These are phyloP conservation scores for Octodonta nipae DNA, from an alignment of 2,888 invertebrate species.

Conservation along the genomic window DNA sequence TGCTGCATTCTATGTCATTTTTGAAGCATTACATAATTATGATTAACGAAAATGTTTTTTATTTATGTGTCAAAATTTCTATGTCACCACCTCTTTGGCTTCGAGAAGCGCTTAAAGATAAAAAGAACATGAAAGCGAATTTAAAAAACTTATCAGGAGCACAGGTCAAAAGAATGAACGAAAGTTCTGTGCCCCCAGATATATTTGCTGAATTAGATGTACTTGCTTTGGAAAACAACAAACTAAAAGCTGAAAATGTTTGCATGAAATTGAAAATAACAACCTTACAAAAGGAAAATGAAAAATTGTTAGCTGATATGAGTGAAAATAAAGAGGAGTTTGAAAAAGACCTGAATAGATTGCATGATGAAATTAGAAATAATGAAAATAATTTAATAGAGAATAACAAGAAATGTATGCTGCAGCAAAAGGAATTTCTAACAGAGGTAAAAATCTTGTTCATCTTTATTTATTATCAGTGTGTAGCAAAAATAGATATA, in stretches of 20 bases:
- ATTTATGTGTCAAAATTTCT: constrained; percentile 3
- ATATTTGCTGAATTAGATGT: too few relatives aligned
- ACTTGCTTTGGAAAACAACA: constrained; percentile 9
- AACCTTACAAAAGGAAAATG: constrained; percentile 8
- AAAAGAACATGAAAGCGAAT: constrained; percentile 1
- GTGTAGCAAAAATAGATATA: too few relatives aligned
- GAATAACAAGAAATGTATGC: constrained; percentile 12
- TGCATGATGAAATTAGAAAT: constrained; percentile 10
- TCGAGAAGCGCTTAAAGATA: constrained; percentile 2
- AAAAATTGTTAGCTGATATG: constrained; percentile 8
- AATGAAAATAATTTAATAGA: constrained; percentile 11
- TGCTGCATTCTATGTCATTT: too few relatives aligned
- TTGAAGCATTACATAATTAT: too few relatives aligned
- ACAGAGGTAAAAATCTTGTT: constrained; percentile 4
- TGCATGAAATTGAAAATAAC: constrained; percentile 7
- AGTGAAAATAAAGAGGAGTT: constrained; percentile 8
- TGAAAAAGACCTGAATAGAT: constrained; percentile 11
- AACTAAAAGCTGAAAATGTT: constrained; percentile 9
- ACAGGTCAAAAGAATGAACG: too few relatives aligned
- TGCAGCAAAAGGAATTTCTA: constrained; percentile 11
- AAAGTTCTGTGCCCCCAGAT: too few relatives aligned
- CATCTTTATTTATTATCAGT: background rate
- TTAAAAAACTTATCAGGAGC: background rate
- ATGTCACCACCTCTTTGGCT: constrained; percentile 10
- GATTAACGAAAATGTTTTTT: too few relatives aligned